Percentiles rank a stretch among this genome's conserved stretches.
These are phyloP conservation scores for Netelia fuscicornis DNA, from an alignment of 2,888 invertebrate genomes.

Conservation along the genomic window DNA sequence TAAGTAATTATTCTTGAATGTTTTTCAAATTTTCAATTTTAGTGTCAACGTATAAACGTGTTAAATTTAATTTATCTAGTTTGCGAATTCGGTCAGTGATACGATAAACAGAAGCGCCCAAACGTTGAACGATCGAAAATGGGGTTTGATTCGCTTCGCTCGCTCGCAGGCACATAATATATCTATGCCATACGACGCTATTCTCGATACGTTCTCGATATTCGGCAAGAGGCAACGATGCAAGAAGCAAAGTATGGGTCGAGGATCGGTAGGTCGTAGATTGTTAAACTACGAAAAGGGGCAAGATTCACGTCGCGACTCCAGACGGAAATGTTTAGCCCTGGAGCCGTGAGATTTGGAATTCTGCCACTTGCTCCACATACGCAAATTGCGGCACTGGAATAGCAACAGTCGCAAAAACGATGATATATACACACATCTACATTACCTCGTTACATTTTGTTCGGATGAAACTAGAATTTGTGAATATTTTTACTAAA, in stretches of 20 bases:
- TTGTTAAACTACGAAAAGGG: constrained; percentile 29
- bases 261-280: constrained; percentile 68
- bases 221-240: not conserved
- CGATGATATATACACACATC: constrained; percentile 9
- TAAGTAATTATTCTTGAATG: too few relatives aligned
- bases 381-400: constrained; percentile 79
- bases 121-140: too few relatives aligned
- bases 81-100: too few relatives aligned
- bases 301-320: constrained; percentile 60
- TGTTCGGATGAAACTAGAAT: constrained; percentile 73
- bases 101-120: too few relatives aligned
- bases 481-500: too few relatives aligned
- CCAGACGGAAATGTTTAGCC: constrained; percentile 81
- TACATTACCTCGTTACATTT: constrained; percentile 60
- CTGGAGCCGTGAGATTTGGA: constrained; percentile 80
- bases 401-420: constrained; percentile 52
- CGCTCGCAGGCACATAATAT: too few relatives aligned
- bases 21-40: too few relatives aligned
- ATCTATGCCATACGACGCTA: not conserved
- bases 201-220: not conserved
- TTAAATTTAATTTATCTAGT: too few relatives aligned
- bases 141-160: too few relatives aligned
- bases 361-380: constrained; percentile 82
- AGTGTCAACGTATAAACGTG: too few relatives aligned
- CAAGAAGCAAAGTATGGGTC: not conserved